Conservation (phyloP, 2,113 vertebrate genomes). For the Mormoops blainvillei region DNA sequence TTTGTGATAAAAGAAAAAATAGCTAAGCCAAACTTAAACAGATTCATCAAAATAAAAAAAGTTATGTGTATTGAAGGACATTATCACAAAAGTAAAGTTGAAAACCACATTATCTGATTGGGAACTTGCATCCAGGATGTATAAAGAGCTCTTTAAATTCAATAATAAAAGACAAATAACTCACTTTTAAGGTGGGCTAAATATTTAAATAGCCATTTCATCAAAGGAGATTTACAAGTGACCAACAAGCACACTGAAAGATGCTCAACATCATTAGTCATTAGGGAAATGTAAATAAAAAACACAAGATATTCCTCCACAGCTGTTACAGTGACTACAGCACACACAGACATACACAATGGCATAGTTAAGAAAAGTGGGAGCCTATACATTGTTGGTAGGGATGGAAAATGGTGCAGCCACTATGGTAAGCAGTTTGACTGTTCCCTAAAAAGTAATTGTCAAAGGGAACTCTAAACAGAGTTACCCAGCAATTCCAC, state of each 20-base stretch:
- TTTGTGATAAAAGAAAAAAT: not conserved
- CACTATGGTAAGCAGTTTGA: not conserved
- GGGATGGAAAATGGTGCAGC: not conserved
- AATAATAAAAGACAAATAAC: not conserved
- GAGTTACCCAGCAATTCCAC: not conserved
- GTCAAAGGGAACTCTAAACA: not conserved
- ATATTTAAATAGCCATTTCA: not conserved
- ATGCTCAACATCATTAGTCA: not conserved
- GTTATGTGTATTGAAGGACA: not conserved
- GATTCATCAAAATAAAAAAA: not conserved
- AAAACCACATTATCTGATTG: not conserved
- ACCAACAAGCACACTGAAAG: not conserved
- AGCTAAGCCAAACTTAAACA: not conserved
- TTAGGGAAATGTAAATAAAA: not conserved
- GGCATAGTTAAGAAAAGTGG: not conserved
- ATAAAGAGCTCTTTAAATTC: not conserved
- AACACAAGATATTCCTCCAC: not conserved
- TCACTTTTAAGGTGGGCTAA: not conserved
- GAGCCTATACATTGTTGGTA: not conserved
- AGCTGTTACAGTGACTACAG: not conserved
- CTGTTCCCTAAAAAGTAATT: not conserved
- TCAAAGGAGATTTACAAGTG: not conserved
- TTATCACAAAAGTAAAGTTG: not conserved
- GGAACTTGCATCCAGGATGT: not conserved
- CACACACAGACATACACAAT: not conserved